Percentiles rank a stretch among this genome's conserved stretches.
Evolutionary conservation across 2,797 vertebrate species (phyloP).

Genomic region (Spinus olivaceus): DNA sequence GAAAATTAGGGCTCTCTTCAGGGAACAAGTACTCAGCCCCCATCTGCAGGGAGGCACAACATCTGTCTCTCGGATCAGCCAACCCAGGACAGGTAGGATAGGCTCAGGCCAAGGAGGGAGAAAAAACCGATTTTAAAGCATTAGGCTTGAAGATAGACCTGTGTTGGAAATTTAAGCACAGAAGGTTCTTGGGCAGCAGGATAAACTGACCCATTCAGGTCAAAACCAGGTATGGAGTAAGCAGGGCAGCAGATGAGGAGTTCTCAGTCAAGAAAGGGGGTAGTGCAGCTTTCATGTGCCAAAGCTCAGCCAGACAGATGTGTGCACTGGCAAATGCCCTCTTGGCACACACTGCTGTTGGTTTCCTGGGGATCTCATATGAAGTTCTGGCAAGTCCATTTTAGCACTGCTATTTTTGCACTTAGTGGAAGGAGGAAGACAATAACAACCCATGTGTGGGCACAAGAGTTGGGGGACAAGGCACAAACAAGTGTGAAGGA

Average conservation of each 20-base stretch:
- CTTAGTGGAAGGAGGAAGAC: not conserved
- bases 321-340: not conserved
- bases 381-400: not conserved
- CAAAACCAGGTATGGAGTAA: not conserved
- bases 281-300: not conserved
- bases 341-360: not conserved
- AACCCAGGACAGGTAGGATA: not conserved
- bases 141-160: not conserved
- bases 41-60: not conserved
- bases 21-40: not conserved
- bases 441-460: accelerated
- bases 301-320: not conserved
- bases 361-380: not conserved
- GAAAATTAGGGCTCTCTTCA: not conserved
- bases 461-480: not conserved
- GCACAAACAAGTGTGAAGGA: constrained; percentile 6
- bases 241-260: not conserved
- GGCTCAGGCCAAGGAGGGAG: not conserved
- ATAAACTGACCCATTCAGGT: not conserved
- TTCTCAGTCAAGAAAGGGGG: not conserved
- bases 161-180: not conserved
- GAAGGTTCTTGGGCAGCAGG: not conserved
- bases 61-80: not conserved
- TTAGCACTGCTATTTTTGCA: not conserved
- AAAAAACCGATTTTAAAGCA: not conserved